Evolutionary conservation across 2,888 invertebrate species (phyloP), one percentile per base, ranked within the genome.

Genomic region (Drosophila mimetica): DNA sequence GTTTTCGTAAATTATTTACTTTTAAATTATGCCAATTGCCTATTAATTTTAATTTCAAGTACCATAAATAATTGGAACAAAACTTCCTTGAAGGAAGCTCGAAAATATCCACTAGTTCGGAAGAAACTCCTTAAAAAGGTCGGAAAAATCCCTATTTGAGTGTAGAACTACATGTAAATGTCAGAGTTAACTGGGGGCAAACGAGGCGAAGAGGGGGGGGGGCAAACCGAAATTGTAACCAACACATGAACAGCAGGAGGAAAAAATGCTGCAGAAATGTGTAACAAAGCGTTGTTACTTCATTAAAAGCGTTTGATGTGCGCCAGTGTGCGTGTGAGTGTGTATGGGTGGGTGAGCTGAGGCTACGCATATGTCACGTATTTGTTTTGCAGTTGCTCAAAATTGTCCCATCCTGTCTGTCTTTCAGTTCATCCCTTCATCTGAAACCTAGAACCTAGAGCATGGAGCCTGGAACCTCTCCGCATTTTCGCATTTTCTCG

Each of bases 111-210:
- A n/a, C n/a, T n/a, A n/a, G n/a, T n/a, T n/a, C n/a, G n/a, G n/a
- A n/a, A n/a, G n/a, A n/a, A n/a, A n/a, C 22, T 22, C 6, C 34
- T n/a, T 1, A n/a, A 34, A 34, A n/a, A 13, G n/a, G 4, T 6
- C 6, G 1, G 0, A 4, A 2, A 34, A 34, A 34, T n/a, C 34
- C 34, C 2, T n/a, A 6, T 34, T 34, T 2, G 30, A 46, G 22
- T 67, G 44, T 47, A 32, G n/a, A 58, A 55, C 52, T 6, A 41
- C 72, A 70, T 72, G 72, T 53, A 67, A 75, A 73, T 73, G 72
- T 54, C 63, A 53, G 46, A 55, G 57, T 52, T 52, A 63, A 74
- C 53, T 57, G 22, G 18, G 28, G 37, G 8, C 14, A 16, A 28
- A 22, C 6, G 18, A 1, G 41, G 18, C 1, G 41, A 42, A 6